Conservation (phyloP, 1,140 invertebrate species). For the Cardiocondyla obscurior region DNA sequence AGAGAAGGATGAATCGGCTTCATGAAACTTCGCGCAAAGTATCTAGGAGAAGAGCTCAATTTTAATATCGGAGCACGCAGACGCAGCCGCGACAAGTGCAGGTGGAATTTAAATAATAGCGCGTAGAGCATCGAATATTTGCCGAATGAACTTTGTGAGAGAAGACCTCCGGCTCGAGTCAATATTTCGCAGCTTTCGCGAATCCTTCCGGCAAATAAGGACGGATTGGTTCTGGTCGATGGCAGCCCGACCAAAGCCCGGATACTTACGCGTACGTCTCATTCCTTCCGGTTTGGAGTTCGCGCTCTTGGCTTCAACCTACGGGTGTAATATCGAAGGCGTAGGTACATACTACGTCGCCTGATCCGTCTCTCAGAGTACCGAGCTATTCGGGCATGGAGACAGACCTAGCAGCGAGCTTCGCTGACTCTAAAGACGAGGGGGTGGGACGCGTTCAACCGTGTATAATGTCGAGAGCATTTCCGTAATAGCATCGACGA, state of each 20-base stretch:
- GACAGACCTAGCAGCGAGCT: slow-evolving; percentile 46
- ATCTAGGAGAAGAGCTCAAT: not conserved
- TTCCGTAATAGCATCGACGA: slow-evolving; percentile 66
- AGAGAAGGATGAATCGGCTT: no score
- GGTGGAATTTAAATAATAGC: slow-evolving; percentile 49
- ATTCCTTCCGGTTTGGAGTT: slow-evolving; percentile 46
- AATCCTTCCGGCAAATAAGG: slow-evolving; percentile 66
- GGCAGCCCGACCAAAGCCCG: slow-evolving; percentile 44
- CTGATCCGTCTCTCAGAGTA: slow-evolving; percentile 63
- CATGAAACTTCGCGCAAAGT: not conserved
- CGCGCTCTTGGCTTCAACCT: slow-evolving; percentile 28
- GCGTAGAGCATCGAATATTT: slow-evolving; percentile 26
- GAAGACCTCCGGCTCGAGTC: slow-evolving; percentile 32
- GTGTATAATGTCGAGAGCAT: slow-evolving; percentile 60
- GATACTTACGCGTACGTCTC: slow-evolving; percentile 53
- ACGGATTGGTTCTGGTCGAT: slow-evolving; percentile 61
- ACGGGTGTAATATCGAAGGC: slow-evolving; percentile 65
- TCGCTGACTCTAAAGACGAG: slow-evolving; percentile 52
- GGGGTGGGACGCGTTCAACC: slow-evolving; percentile 47
- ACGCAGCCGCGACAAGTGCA: not conserved
- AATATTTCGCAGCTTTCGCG: slow-evolving; percentile 63
- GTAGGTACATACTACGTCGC: slow-evolving; percentile 65
- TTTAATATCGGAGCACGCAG: slow-evolving; percentile 21
- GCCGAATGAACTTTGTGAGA: slow-evolving; percentile 25
- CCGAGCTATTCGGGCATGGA: slow-evolving; percentile 62